phyloP scores from a whole-genome alignment of 2,888 invertebrate species.

The Mimachlamys varia region DNA sequence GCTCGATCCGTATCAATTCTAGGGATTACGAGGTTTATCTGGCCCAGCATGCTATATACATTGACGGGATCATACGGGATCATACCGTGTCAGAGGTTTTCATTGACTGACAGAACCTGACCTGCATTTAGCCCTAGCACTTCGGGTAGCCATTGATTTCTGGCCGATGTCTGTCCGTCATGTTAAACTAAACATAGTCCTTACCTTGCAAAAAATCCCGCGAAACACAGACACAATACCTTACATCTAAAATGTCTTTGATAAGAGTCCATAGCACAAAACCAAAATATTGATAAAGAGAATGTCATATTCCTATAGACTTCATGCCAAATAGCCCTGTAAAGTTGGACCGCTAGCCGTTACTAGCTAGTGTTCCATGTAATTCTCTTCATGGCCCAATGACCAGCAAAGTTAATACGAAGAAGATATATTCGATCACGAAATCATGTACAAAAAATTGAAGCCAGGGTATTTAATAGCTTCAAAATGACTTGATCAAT shows the following conservation, averaged over 20 bases:
- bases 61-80: neutral
- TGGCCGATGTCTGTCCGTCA: neutral
- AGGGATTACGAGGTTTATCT: neutral
- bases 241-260: too few species aligned
- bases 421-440: neutral
- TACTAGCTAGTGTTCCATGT: neutral
- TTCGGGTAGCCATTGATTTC: neutral
- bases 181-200: neutral
- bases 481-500: slow-evolving; percentile 5
- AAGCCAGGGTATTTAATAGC: neutral
- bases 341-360: neutral
- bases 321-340: neutral
- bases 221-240: neutral
- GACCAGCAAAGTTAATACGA: neutral
- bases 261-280: neutral
- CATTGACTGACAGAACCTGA: neutral
- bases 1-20: neutral
- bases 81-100: neutral
- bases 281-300: neutral
- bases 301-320: neutral
- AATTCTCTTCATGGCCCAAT: neutral
- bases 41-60: neutral
- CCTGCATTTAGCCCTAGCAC: neutral
- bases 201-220: neutral
- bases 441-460: neutral